These are phyloP conservation scores for Trachurus trachurus DNA, from an alignment of 2,797 vertebrate species.

Conservation along the genomic window DNA sequence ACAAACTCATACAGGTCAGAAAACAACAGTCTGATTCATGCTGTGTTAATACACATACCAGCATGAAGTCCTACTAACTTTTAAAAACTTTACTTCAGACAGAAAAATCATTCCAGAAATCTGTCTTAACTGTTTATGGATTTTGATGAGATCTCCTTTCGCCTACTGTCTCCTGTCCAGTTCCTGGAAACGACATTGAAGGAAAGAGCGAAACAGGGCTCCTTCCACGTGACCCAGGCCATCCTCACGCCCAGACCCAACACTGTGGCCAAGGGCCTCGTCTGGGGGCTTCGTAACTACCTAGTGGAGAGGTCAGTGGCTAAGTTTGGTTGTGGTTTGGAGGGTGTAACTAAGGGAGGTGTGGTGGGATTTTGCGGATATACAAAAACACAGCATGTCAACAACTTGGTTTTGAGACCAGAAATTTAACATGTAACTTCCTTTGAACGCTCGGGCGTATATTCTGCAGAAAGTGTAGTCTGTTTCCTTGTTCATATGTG, in stretches of 20 bases:
- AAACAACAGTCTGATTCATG: neutral
- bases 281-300: constrained; percentile 93
- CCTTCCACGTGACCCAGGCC: constrained; percentile 97
- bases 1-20: constrained; percentile 88
- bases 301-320: constrained; percentile 92
- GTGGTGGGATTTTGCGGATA: neutral
- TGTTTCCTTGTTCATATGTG: neutral
- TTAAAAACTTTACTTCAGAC: neutral
- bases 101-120: neutral
- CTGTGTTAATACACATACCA: neutral
- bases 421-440: neutral
- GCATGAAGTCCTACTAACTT: neutral
- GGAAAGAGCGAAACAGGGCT: constrained; percentile 88
- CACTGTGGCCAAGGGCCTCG: constrained; percentile 91
- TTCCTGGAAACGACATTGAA: constrained; percentile 94
- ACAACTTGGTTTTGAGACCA: neutral
- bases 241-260: constrained; percentile 94
- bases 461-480: neutral
- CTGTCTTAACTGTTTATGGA: neutral
- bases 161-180: constrained; percentile 43
- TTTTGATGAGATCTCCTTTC: neutral
- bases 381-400: neutral
- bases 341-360: neutral
- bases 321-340: neutral
- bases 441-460: neutral